Evolutionary conservation across 2,888 invertebrate genomes (phyloP).

Genomic region (Conops quadrifasciatus): DNA sequence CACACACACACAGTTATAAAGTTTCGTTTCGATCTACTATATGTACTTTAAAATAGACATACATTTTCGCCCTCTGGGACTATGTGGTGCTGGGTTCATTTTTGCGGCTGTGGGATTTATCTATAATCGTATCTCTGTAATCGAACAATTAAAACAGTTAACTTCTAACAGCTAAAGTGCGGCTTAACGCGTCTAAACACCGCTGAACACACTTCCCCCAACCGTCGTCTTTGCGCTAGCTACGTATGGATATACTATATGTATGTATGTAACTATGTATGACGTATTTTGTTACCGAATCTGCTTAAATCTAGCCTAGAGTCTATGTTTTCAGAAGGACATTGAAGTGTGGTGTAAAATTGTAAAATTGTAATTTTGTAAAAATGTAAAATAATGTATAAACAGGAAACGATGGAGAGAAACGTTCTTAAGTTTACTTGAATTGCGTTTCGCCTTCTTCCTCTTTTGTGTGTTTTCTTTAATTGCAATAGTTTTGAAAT

Average conservation of each 20-base stretch:
- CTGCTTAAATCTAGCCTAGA: background rate
- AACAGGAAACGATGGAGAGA: background rate
- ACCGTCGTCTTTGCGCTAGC: background rate
- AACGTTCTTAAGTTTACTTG: background rate
- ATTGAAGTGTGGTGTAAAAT: background rate
- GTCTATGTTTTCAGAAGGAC: background rate
- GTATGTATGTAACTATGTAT: too few species aligned
- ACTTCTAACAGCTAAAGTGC: conserved; percentile 5
- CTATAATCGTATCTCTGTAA: background rate
- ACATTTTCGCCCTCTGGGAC: background rate
- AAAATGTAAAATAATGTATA: background rate
- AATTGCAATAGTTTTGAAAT: conserved; percentile 10
- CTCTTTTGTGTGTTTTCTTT: background rate
- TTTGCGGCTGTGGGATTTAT: background rate
- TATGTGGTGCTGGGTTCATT: background rate
- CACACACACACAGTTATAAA: background rate
- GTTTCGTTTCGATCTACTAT: background rate
- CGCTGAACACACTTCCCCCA: background rate
- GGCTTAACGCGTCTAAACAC: conserved; percentile 13
- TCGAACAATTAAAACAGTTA: too few species aligned
- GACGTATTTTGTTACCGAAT: background rate
- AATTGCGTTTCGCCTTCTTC: background rate
- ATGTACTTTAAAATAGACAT: conserved; percentile 12
- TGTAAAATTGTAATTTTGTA: background rate
- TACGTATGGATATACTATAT: background rate